A percentile compares a stretch with the other conserved stretches of the same genome.
Conservation (phyloP, 2,888 invertebrate species). For the Eremobia ochroleuca region DNA sequence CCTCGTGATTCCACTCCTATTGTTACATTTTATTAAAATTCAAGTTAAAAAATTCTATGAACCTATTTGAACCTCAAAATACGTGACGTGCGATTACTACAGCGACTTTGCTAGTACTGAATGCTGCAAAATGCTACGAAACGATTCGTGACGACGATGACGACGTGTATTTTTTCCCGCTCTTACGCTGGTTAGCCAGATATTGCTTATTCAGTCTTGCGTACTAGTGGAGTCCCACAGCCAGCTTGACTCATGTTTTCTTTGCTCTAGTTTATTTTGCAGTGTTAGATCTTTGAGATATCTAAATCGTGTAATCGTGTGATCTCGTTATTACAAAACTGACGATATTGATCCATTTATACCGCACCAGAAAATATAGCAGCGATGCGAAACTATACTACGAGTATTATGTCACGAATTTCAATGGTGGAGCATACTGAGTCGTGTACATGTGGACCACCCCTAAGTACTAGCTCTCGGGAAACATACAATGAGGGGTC, state of each 20-base stretch:
- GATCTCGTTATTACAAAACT: not conserved
- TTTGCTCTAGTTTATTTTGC: not conserved
- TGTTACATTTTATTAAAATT: not conserved
- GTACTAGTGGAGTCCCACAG: constrained; percentile 6
- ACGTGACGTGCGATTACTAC: constrained; percentile 14
- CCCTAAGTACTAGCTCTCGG: not conserved
- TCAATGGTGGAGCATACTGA: not conserved
- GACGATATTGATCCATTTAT: constrained; percentile 9
- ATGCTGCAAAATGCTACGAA: constrained; percentile 9
- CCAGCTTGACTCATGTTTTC: not conserved
- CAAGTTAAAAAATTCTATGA: constrained; percentile 13
- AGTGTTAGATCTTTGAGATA: not conserved
- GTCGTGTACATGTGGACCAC: not conserved
- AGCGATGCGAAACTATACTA: not conserved
- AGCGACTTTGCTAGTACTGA: constrained; percentile 20
- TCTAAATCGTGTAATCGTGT: not conserved
- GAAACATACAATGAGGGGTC: constrained; percentile 16
- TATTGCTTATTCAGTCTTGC: constrained; percentile 30
- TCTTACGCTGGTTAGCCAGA: not conserved
- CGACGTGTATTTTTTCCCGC: constrained; percentile 8
- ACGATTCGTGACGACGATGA: constrained; percentile 1
- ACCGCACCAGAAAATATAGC: not conserved
- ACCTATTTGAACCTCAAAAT: not conserved
- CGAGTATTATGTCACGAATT: too few species aligned
- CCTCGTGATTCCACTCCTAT: not conserved